phyloP scores from a whole-genome alignment of 2,888 invertebrate genomes.

The Cheilosia urbana region DNA sequence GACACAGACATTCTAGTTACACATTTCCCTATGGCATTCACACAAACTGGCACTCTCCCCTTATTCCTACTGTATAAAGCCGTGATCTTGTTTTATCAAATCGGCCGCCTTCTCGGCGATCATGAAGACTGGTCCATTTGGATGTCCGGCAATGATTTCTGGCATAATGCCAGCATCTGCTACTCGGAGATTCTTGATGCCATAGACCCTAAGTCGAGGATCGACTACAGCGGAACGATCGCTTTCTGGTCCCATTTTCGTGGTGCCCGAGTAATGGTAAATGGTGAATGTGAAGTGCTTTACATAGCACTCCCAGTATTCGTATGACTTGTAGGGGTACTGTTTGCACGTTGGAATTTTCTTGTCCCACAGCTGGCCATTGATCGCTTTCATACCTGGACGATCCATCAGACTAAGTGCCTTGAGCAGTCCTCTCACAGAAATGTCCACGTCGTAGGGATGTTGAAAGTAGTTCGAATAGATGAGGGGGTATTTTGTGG shows the following conservation, averaged over 20 bases:
- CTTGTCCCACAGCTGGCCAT: constrained; percentile 85
- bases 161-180: constrained; percentile 86
- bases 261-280: constrained; percentile 87
- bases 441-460: constrained; percentile 86
- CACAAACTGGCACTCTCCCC: neutral
- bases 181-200: constrained; percentile 84
- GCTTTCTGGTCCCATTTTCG: constrained; percentile 87
- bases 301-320: constrained; percentile 88
- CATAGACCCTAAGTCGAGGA: constrained; percentile 85
- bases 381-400: constrained; percentile 85
- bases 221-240: constrained; percentile 88
- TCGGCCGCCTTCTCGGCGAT: constrained; percentile 86
- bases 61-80: constrained; percentile 78
- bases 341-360: constrained; percentile 87
- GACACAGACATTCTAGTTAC: constrained; percentile 39
- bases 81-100: constrained; percentile 85
- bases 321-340: constrained; percentile 85
- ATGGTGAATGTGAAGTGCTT: constrained; percentile 86
- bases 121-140: constrained; percentile 86
- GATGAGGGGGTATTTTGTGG: constrained; percentile 87
- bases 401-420: constrained; percentile 84
- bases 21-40: constrained; percentile 59
- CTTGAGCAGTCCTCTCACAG: constrained; percentile 86
- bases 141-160: constrained; percentile 85
- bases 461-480: constrained; percentile 89